These are phyloP conservation scores for Sorex maritimensis DNA, from an alignment of 2,797 vertebrate species.

Conservation along the genomic window DNA sequence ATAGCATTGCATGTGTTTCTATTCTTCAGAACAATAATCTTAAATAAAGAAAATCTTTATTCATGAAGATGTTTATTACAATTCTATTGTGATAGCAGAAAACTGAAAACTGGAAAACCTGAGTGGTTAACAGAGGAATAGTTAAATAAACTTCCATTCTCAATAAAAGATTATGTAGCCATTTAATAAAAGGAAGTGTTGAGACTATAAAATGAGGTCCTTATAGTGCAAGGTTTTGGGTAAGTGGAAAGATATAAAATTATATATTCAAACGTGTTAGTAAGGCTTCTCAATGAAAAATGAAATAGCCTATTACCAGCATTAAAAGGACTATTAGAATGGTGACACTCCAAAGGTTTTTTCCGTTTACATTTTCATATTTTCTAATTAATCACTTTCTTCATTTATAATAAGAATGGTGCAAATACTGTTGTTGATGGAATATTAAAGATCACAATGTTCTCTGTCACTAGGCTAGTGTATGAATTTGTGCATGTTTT, in stretches of 20 bases:
- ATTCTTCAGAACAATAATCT: neutral
- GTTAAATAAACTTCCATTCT: constrained; percentile 49
- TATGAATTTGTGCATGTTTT: neutral
- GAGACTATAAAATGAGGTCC: constrained; percentile 47
- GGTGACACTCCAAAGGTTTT: neutral
- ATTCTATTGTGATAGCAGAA: neutral
- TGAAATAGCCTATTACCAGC: neutral
- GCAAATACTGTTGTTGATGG: neutral
- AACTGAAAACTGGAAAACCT: constrained; percentile 2
- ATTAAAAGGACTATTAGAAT: neutral
- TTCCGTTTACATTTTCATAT: constrained; percentile 24
- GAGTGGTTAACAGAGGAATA: constrained; percentile 6
- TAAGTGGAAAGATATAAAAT: constrained; percentile 68
- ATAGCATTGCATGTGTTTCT: neutral
- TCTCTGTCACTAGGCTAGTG: neutral
- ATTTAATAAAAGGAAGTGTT: constrained; percentile 32
- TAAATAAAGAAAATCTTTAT: constrained; percentile 22
- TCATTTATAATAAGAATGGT: neutral
- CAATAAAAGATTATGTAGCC: constrained; percentile 18
- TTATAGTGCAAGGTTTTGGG: neutral
- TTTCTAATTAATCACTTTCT: constrained; percentile 10
- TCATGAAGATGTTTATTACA: constrained; percentile 16
- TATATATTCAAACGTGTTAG: constrained; percentile 3
- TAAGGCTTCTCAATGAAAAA: constrained; percentile 46
- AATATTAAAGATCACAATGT: neutral